Base-by-base conservation (phyloP, 1,140 invertebrate species). In the Brevipalpus yothersi region DNA sequence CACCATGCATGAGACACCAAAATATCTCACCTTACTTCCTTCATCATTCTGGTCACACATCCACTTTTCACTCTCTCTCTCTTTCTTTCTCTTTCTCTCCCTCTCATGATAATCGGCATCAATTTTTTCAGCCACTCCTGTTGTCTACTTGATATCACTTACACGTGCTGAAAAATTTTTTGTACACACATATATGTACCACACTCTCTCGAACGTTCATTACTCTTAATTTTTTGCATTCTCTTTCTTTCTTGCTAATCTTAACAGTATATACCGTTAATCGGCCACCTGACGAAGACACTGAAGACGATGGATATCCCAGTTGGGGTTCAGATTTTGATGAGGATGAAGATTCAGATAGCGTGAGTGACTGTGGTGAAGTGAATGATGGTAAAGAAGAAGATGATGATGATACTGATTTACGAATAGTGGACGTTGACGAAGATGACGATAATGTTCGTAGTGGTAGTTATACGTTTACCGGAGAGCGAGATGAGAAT, bases 301-400 rank as follows among this genome's bases (percentile, higher is more conserved):
- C n/a, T 51, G 53, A 55, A n/a, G 53, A 55, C 53, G 53, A 55
- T 41, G 53, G 39, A 31, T 40, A 55, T 17, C 21, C 21, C 21
- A 55, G 53, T 55, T 55, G 53, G 53, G 53, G 53, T 5, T 55
- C 53, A 39, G 53, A 55, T 31, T 55, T 55, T 17, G 53, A 55
- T 41, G 12, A 39, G 4, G 21, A 51, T 51, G 49, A 17, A 1
- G 21, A 51, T 19, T 51, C n/a, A 19, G 49, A 51, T 51, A 51
- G 21, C n/a, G n/a, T 19, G 9, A 19, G 21, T 2, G 21, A 55
- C 23, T 21, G 39, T 55, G 9, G 23, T 8, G 23, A 55, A 21
- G 53, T 39, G 10, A 31, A 55, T 12, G 53, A 55, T 10, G 40
- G 21, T 39, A 31, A 55, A 13, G 53, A 54, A 54, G 53, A 54